Conservation (phyloP, 2,888 invertebrate species). For the Opisthograptis luteolata region DNA sequence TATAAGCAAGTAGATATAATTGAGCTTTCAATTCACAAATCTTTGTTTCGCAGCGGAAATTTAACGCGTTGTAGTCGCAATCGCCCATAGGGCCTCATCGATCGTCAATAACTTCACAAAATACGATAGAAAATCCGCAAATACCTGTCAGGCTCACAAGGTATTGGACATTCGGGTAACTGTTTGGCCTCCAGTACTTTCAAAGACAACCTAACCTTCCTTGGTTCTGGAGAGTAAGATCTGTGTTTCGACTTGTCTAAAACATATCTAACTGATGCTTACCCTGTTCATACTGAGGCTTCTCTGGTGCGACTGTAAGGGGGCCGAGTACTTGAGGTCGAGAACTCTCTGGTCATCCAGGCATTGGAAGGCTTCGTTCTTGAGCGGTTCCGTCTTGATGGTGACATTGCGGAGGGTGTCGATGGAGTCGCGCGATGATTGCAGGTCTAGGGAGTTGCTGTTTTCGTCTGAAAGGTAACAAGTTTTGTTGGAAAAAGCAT, state of each 20-base stretch:
- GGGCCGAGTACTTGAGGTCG: constrained; percentile 71
- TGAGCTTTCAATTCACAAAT: too few relatives aligned
- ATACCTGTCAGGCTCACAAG: too few relatives aligned
- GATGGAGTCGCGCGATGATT: constrained; percentile 76
- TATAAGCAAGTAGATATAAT: too few relatives aligned
- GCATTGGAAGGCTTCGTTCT: constrained; percentile 66
- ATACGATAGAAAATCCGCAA: too few relatives aligned
- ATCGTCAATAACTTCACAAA: too few relatives aligned
- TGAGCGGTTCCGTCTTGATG: constrained; percentile 72
- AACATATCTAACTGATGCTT: constrained; percentile 23
- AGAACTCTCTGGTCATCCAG: constrained; percentile 72
- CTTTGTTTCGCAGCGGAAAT: too few relatives aligned
- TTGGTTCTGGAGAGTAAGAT: too few relatives aligned
- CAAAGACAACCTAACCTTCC: too few relatives aligned
- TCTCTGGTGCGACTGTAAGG: constrained; percentile 74
- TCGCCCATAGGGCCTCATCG: too few relatives aligned
- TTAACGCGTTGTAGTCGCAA: too few relatives aligned
- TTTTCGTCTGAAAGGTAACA: constrained; percentile 65
- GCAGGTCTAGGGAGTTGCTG: constrained; percentile 73
- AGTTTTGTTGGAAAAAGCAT: neutral
- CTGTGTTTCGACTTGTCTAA: neutral
- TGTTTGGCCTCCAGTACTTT: too few relatives aligned
- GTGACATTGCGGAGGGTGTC: constrained; percentile 77
- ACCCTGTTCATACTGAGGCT: constrained; percentile 83
- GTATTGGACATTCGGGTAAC: too few relatives aligned